Conservation (phyloP, 1,140 invertebrate species). For the Fopius arisanus region DNA sequence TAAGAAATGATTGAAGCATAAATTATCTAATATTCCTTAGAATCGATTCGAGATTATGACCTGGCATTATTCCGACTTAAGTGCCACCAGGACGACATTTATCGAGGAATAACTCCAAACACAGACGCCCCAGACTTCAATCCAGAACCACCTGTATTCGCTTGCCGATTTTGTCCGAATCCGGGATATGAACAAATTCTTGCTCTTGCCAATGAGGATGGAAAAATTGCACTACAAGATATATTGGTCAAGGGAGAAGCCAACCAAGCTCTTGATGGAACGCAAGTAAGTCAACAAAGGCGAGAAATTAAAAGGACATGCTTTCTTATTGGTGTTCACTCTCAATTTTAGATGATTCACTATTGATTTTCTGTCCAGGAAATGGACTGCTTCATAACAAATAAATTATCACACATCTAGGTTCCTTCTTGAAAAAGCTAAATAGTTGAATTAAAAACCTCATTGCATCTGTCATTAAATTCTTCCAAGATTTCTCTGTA, state of each 20-base stretch:
- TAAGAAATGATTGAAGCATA: too few species aligned
- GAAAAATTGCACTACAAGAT: slow-evolving; percentile 73
- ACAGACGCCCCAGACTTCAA: slow-evolving; percentile 41
- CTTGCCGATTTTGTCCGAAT: slow-evolving; percentile 60
- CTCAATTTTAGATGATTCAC: too few species aligned
- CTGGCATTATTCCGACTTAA: slow-evolving; percentile 52
- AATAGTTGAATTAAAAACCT: too few species aligned
- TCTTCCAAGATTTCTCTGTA: too few species aligned
- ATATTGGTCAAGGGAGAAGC: slow-evolving; percentile 45
- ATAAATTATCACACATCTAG: too few species aligned
- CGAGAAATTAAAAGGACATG: background rate
- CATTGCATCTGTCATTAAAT: too few species aligned
- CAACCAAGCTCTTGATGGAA: slow-evolving; percentile 41
- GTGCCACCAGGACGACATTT: slow-evolving; percentile 53
- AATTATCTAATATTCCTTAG: slow-evolving; percentile 39
- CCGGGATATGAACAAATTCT: slow-evolving; percentile 73
- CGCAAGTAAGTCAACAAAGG: slow-evolving; percentile 36
- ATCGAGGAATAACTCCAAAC: slow-evolving; percentile 55
- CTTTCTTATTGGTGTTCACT: too few species aligned
- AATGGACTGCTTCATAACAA: too few species aligned
- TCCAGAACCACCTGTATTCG: slow-evolving; percentile 57
- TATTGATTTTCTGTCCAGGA: too few species aligned
- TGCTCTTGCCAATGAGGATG: slow-evolving; percentile 86
- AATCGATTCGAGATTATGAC: slow-evolving; percentile 49
- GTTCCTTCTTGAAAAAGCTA: too few species aligned